phyloP scores from a whole-genome alignment of 1,140 invertebrate species.

The Diorhabda sublineata region DNA sequence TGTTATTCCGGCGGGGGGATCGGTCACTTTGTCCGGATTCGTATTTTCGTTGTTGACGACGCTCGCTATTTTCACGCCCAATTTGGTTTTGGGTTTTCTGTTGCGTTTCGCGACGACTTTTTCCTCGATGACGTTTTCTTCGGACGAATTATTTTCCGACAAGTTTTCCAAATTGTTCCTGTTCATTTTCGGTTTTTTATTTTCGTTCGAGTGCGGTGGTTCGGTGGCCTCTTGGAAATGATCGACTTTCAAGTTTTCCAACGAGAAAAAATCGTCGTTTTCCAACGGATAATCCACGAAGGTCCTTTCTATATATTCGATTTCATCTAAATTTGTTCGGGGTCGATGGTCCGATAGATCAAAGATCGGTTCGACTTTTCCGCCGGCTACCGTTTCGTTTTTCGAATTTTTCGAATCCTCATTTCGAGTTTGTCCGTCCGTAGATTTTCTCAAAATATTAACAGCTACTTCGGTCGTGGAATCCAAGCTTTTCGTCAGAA shows the following conservation, averaged over 20 bases:
- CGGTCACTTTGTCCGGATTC: conserved; percentile 20
- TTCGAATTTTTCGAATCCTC: neutral
- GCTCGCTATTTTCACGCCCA: conserved; percentile 40
- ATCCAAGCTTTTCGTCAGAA: conserved; percentile 35
- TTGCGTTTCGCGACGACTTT: conserved; percentile 31
- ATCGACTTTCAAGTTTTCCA: conserved; percentile 28
- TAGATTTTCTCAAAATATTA: conserved; percentile 27
- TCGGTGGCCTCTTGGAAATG: conserved; percentile 33
- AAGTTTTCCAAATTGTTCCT: conserved; percentile 7
- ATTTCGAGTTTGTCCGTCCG: neutral
- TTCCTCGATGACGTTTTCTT: conserved; percentile 33
- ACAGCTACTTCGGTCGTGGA: conserved; percentile 36
- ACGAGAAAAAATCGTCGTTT: conserved; percentile 27
- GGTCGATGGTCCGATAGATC: neutral
- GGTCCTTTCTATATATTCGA: neutral
- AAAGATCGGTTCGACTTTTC: neutral
- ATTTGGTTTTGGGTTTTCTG: conserved; percentile 43
- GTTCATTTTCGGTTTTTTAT: conserved; percentile 18
- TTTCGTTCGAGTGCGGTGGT: conserved; percentile 10
- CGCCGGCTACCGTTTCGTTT: neutral
- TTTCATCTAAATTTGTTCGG: neutral
- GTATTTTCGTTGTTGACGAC: conserved; percentile 29
- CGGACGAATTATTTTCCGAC: conserved; percentile 30
- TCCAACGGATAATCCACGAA: conserved; percentile 27
- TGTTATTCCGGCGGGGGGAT: conserved; percentile 16